Evolutionary conservation across 2,797 vertebrate species (phyloP), one percentile per base, ranked within the genome.

Genomic region (Percopsis omiscomaycus): DNA sequence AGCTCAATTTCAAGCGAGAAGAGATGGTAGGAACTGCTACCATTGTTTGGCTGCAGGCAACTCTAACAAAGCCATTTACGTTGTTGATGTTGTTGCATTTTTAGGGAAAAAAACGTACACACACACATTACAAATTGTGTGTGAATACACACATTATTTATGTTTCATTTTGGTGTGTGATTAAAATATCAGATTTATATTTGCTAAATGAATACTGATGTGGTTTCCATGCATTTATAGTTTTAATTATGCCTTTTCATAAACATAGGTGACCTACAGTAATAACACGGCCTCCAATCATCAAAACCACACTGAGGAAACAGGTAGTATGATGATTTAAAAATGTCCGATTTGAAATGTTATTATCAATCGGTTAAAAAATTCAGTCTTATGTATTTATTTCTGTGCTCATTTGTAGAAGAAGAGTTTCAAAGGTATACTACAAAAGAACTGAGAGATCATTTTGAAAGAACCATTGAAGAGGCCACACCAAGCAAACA

Each of bases 381-480:
- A 68, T 54, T 5, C 64, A 53, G 3, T 3, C 12, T 50, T 3
- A 68, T 61, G 37, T 68, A 62, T 51, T 58, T 54, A 9, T 76
- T 12, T 55, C 51, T 75, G 15, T 66, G 49, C 55, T 78, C 14
- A 65, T 28, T 69, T 68, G 53, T 80, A 91, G 93, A 92, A 28
- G 95, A 96, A 83, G 95, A 96, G 42, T 55, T 93, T 68, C 93
- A 95, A 58, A 94, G 94, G 77, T 91, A 95, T 81, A 95, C 96
- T 12, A 93, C 95, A 45, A 94, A 95, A 84, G 90, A 95, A 85
- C 93, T 99, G 85, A 96, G 95, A 74, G 84, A 94, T 78, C 95
- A 89, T 52, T 98, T 96, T 92, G 98, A 99, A 88, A 96, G 89
- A 89, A 92, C 94, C 77, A 92, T 92, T 77, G 95, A 95, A 67